Base-by-base conservation (phyloP, 2,113 vertebrate species). In the Elgaria multicarinata region DNA sequence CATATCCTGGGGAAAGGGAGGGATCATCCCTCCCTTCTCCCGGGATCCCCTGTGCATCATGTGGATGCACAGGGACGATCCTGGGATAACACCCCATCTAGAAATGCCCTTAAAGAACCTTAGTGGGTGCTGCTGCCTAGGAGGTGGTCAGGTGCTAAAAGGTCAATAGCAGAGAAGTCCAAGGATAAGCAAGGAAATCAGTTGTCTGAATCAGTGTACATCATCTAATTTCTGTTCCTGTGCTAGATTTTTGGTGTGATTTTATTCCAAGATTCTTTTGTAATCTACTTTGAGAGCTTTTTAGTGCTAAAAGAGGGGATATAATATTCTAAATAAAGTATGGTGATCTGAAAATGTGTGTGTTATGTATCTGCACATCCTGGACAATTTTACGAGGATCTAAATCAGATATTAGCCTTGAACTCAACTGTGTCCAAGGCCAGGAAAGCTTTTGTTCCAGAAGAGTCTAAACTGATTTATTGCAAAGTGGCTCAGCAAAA, bases 381-480 rank as follows among this genome's bases (percentile, higher is more conserved):
- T 28, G 85, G 74, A 78, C 87, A 31, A 39, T 89, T 90, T 92
- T 9, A 44, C 16, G 46, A 85, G 26, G 91, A 83, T 90, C 24
- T 53, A n/a, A 10, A 0, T 46, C 81, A 90, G 80, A 3, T 74
- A n/a, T 6, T 86, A 85, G 66, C 89, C 44, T 8, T n/a, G 82
- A 91, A 16, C 22, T 42, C 0, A 53, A 6, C 64, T 86, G 3
- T 77, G 6, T 53, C 87, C 1, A 83, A 83, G 69, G 84, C 6
- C 8, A 58, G 53, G 31, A 87, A 22, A 62, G 90, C 55, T 58
- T 83, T 86, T 3, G 24, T 62, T 7, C 16, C 50, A 1, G 33
- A 74, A 50, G 16, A 90, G 3, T 53, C 18, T 72, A 55, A 94
- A 31, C 75, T 71, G 77, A 46, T 90, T 86, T 81, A 86, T 84